These are phyloP conservation scores for Thysanoteuthis rhombus DNA, from an alignment of 2,888 invertebrate genomes.

Conservation along the genomic window DNA sequence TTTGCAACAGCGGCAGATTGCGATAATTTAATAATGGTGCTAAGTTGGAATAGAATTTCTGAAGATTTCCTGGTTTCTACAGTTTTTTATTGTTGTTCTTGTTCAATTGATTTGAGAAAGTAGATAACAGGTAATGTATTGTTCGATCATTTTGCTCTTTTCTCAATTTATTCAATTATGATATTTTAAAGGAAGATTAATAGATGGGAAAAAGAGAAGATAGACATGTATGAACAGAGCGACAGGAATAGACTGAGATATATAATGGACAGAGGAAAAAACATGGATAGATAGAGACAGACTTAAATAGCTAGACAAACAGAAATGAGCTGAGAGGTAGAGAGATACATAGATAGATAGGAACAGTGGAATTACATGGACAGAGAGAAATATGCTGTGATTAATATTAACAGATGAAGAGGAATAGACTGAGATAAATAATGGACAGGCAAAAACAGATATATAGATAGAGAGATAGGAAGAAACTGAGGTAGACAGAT, in stretches of 20 bases:
- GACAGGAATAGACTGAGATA: not conserved
- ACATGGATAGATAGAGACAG: too few species aligned
- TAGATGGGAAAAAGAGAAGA: not conserved
- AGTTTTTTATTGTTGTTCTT: not conserved
- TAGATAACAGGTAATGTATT: not conserved
- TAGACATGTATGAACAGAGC: not conserved
- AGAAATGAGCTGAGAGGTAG: too few species aligned
- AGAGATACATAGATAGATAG: too few species aligned
- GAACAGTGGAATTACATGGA: too few species aligned
- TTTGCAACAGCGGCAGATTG: not conserved
- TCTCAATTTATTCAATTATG: not conserved
- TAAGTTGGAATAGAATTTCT: not conserved
- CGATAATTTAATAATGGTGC: not conserved
- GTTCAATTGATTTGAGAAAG: not conserved
- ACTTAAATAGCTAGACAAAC: too few species aligned
- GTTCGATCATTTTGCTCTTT: not conserved
- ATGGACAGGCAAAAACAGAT: too few species aligned
- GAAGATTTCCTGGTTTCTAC: not conserved
- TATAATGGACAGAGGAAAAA: too few species aligned
- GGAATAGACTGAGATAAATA: too few species aligned
- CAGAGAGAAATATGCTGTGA: too few species aligned
- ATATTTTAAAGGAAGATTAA: constrained; percentile 12
- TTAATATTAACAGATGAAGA: too few species aligned
- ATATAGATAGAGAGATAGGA: too few species aligned
- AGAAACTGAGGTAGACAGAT: not conserved